A percentile compares a stretch with the other conserved stretches of the same genome.
Conservation (phyloP, 2,797 vertebrate genomes). For the Gila robusta region DNA sequence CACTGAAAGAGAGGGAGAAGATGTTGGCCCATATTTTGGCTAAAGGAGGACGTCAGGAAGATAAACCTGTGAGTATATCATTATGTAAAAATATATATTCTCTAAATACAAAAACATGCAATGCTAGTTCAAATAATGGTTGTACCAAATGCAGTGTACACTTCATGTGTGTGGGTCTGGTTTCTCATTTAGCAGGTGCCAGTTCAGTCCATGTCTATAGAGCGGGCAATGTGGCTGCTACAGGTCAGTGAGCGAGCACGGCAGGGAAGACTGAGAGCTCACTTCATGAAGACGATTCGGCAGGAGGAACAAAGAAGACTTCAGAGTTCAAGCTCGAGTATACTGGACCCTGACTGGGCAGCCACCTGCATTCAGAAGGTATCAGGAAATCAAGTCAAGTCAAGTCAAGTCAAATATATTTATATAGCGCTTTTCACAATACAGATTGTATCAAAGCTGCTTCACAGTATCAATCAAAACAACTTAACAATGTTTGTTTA, state of each 20-base stretch:
- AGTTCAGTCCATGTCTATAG: constrained; percentile 63
- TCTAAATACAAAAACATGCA: background rate
- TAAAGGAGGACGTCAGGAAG: constrained; percentile 60
- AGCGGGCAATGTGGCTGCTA: constrained; percentile 77
- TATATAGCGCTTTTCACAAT: too few species aligned
- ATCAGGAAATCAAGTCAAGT: background rate
- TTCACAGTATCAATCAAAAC: too few species aligned
- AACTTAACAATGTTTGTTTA: too few species aligned
- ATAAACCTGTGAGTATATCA: constrained; percentile 67
- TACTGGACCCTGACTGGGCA: constrained; percentile 62
- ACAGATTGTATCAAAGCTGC: too few species aligned
- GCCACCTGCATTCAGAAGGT: constrained; percentile 85
- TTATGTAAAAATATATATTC: background rate
- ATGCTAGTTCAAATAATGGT: background rate
- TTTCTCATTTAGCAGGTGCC: constrained; percentile 63
- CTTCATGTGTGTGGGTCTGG: background rate
- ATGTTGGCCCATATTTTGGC: constrained; percentile 78
- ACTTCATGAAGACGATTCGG: constrained; percentile 81
- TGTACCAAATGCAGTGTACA: background rate
- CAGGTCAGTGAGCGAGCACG: constrained; percentile 84
- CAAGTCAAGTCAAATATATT: too few species aligned
- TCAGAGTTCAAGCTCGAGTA: background rate
- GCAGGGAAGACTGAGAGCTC: constrained; percentile 81
- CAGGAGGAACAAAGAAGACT: constrained; percentile 72
- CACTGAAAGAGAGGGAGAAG: constrained; percentile 79